Evolutionary conservation across 2,113 vertebrate genomes (phyloP).

Genomic region (Actenoides hombroni): DNA sequence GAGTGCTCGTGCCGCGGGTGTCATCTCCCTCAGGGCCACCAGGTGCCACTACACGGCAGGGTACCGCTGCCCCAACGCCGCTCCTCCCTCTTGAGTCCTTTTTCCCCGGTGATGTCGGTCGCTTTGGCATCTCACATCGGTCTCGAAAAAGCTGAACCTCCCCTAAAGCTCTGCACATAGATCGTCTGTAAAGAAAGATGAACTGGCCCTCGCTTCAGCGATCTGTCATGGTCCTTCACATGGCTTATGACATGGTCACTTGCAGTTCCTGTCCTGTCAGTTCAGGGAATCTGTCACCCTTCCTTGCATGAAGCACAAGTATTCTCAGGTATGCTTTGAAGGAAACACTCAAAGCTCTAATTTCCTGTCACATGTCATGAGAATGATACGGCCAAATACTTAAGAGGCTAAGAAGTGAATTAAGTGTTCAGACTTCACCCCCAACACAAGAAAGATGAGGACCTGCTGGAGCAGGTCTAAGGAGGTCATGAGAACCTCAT

Average conservation of each 20-base stretch:
- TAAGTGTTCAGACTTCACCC: no score
- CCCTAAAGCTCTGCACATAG: neutral
- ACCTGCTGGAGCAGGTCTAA: no score
- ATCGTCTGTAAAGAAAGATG: neutral
- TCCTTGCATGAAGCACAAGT: neutral
- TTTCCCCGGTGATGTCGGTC: no score
- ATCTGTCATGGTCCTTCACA: neutral
- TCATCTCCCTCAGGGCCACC: neutral
- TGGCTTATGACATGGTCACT: neutral
- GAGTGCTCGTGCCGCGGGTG: neutral
- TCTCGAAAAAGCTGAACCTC: neutral
- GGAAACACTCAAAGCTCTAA: neutral
- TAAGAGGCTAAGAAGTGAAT: neutral
- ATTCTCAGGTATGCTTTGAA: neutral
- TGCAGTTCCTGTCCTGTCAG: neutral
- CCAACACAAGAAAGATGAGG: no score
- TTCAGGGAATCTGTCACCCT: neutral
- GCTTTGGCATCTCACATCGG: rapidly evolving
- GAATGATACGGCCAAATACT: neutral
- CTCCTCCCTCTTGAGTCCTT: rapidly evolving
- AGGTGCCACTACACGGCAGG: conserved; percentile 45
- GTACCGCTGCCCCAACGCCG: neutral
- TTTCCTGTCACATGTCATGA: rapidly evolving
- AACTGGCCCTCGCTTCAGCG: neutral
- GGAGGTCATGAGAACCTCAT: no score